Conservation (phyloP, 1,140 invertebrate species). For the Copidosoma floridanum region DNA sequence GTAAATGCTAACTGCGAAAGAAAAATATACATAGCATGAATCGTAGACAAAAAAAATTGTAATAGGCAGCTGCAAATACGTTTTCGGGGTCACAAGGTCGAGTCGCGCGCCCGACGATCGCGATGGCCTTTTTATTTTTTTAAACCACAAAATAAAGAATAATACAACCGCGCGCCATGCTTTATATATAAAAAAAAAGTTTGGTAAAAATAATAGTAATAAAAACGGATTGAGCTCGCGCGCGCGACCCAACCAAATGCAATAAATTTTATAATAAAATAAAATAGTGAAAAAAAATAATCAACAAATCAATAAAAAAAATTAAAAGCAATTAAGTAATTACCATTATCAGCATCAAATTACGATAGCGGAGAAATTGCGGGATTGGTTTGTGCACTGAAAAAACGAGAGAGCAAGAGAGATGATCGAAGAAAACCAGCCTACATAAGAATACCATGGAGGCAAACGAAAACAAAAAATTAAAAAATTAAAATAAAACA, state of each 20-base stretch:
- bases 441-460: too few species aligned
- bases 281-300: constrained; percentile 7
- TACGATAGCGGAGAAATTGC: too few species aligned
- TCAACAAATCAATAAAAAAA: neutral
- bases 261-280: constrained; percentile 55
- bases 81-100: neutral
- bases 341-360: too few species aligned
- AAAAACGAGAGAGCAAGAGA: too few species aligned
- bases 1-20: neutral
- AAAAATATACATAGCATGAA: neutral
- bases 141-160: neutral
- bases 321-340: neutral
- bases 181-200: too few species aligned
- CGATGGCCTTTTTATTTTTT: neutral
- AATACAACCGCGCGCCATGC: too few species aligned
- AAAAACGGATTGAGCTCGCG: constrained; percentile 12
- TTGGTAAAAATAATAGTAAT: constrained; percentile 10
- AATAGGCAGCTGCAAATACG: neutral
- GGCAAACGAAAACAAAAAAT: neutral
- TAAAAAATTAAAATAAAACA: neutral
- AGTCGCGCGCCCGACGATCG: neutral
- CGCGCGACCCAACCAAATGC: constrained; percentile 47
- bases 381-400: too few species aligned
- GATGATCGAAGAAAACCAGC: neutral
- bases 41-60: neutral